Conservation (phyloP, 2,888 invertebrate species). For the Phengaris alcon region DNA sequence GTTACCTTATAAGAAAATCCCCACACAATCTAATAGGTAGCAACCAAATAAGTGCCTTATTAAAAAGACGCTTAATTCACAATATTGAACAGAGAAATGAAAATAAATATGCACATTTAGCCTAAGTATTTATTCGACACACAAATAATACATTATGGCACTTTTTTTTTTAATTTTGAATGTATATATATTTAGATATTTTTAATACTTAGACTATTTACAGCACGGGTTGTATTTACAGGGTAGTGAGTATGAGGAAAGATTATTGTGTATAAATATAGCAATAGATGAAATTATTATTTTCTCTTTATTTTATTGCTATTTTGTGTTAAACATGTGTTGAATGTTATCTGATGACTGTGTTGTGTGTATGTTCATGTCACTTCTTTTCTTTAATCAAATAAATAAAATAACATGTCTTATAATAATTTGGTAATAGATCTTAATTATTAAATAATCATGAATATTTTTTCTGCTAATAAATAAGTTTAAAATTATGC, state of each 20-base stretch:
- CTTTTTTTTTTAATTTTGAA: too few species aligned
- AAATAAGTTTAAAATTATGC: too few species aligned
- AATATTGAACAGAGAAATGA: not conserved
- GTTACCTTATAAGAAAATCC: not conserved
- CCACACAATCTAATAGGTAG: not conserved
- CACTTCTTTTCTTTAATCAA: not conserved
- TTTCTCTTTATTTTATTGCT: not conserved
- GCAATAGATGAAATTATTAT: not conserved
- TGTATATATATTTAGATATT: not conserved
- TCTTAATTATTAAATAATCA: too few species aligned
- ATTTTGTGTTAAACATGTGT: not conserved
- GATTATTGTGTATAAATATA: not conserved
- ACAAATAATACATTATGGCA: too few species aligned
- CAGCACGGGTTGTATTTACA: constrained; percentile 2
- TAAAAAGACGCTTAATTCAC: not conserved
- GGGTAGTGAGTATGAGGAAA: not conserved
- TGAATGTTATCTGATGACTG: not conserved
- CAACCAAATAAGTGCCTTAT: not conserved
- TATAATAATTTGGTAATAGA: too few species aligned
- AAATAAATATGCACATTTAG: not conserved
- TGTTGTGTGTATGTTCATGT: not conserved
- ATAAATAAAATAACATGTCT: not conserved
- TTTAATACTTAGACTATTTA: not conserved
- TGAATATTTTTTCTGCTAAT: not conserved
- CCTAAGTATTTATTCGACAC: not conserved